These are phyloP conservation scores for Sapayoa aenigma DNA, from an alignment of 2,113 vertebrate genomes.

Conservation along the genomic window DNA sequence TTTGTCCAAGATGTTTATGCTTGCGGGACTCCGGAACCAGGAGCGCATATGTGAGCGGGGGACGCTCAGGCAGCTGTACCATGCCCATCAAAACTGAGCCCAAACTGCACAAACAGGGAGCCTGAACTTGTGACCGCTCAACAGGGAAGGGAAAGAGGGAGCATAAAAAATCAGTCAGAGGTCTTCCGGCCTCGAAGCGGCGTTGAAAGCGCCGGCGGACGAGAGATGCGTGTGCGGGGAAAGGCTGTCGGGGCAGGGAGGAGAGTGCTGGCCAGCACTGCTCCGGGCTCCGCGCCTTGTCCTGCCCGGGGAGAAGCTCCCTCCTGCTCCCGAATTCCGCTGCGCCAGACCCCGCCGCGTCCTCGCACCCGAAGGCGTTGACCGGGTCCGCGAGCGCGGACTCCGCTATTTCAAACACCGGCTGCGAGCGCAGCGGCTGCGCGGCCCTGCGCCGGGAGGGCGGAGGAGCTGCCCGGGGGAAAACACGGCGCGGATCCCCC, in stretches of 20 bases:
- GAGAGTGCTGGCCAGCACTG: not conserved
- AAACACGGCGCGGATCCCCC: constrained; percentile 71
- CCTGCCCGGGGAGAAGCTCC: not conserved
- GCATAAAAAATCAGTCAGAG: not conserved
- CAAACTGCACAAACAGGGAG: not conserved
- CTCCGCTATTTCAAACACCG: constrained; percentile 70
- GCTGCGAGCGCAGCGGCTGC: constrained; percentile 65
- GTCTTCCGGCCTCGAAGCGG: not conserved
- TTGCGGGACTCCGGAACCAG: not conserved
- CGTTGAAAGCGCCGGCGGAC: no score
- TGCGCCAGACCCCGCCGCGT: not conserved
- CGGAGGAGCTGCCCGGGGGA: not conserved
- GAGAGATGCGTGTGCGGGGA: no score
- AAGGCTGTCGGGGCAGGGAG: not conserved
- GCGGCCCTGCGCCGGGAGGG: constrained; percentile 36
- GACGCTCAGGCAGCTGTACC: not conserved
- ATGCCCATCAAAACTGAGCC: not conserved
- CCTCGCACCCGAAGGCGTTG: constrained; percentile 17
- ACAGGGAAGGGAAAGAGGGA: not conserved
- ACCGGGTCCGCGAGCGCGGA: constrained; percentile 38
- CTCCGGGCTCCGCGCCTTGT: not conserved
- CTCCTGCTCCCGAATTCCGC: not conserved
- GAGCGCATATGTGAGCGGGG: not conserved
- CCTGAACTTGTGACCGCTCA: not conserved
- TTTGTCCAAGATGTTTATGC: not conserved